Conservation (phyloP, 2,113 vertebrate genomes). For the Ginglymostoma cirratum region DNA sequence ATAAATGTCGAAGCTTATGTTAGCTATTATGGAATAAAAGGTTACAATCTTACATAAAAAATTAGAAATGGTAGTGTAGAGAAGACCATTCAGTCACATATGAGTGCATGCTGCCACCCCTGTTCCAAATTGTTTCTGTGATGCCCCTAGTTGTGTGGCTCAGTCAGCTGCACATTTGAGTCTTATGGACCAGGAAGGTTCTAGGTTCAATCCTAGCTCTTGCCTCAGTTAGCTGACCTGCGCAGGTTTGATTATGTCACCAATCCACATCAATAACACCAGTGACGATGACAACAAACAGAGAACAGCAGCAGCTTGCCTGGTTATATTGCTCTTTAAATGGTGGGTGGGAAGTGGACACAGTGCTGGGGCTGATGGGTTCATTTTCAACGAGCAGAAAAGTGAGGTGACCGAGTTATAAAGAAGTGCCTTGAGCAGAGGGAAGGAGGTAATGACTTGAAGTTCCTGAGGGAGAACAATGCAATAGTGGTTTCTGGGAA, state of each 20-base stretch:
- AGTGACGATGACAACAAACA: background rate
- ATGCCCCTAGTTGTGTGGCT: background rate
- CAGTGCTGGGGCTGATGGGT: no score
- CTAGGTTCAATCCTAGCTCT: background rate
- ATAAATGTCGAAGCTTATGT: background rate
- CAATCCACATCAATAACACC: background rate
- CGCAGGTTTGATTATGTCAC: background rate
- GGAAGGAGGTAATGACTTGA: background rate
- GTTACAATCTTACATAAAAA: background rate
- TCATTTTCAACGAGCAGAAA: background rate
- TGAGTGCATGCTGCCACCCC: background rate
- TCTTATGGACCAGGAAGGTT: background rate
- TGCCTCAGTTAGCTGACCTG: background rate
- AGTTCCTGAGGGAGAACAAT: background rate
- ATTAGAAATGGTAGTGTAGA: background rate
- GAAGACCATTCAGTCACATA: background rate
- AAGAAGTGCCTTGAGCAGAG: background rate
- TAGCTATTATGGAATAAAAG: conserved; percentile 10
- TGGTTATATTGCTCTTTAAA: background rate
- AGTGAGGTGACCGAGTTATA: background rate
- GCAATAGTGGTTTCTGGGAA: background rate
- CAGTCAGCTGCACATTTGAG: background rate
- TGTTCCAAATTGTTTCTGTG: background rate
- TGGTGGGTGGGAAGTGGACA: background rate
- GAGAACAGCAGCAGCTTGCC: background rate